Base-by-base conservation (phyloP, 2,113 vertebrate genomes). In the Orientallactaga bullata region DNA sequence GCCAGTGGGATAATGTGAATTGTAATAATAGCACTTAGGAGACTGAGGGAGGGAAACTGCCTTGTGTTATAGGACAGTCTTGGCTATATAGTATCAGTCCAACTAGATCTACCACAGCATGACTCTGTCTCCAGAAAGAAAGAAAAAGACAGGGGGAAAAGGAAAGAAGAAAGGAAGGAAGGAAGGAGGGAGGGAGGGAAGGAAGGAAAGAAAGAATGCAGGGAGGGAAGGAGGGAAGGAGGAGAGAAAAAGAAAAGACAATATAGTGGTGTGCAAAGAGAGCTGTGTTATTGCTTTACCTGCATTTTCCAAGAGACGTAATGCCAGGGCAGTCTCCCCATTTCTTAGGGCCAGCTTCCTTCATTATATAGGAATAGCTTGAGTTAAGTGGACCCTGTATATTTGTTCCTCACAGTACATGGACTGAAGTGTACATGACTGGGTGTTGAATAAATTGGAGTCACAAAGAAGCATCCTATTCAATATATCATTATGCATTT, bases 331-430 rank as follows among this genome's bases (percentile, higher is more conserved):
- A 90, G 39, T 32, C 3, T 20, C 35, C 39, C 51, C n/a, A 11
- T 42, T n/a, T 77, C 42, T 35, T 39, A 11, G 23, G 26, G 7
- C 61, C 15, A 13, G 32, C 58, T 78, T 80, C 12, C 21, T 85
- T 35, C 32, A n/a, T 42, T 15, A 5, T 5, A 61, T 37, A n/a
- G 37, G 58, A 74, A 16, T 12, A 37, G 35, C 13, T 30, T 23
- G 68, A 30, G 65, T 7, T 23, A 18, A 1, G n/a, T 2, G 18
- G 3, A 2, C 7, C 3, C 47, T 16, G 3, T 0, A 0, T 15
- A 30, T 69, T 60, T 76, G 32, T 39, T 39, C 28, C 65, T 39
- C n/a, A 63, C 35, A 21, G 37, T 20, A 30, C 24, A 2, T n/a
- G 76, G n/a, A 71, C 55, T 32, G 28, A 65, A 66, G 23, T 32